phyloP scores from a whole-genome alignment of 1,140 invertebrate species.

The Drosophila obscura region DNA sequence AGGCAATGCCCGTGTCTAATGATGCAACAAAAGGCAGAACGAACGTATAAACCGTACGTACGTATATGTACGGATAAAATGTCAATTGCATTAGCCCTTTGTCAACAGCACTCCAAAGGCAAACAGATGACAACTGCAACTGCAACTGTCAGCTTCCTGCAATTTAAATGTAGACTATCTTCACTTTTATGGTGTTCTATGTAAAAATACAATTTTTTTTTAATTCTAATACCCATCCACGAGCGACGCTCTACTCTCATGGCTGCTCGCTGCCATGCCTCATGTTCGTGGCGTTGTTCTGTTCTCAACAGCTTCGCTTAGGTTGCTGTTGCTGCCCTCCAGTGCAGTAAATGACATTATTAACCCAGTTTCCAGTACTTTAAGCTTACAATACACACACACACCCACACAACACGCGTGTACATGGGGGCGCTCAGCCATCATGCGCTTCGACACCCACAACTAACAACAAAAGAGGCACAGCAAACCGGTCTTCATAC shows the following conservation, averaged over 20 bases:
- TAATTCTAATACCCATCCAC: conserved; percentile 48
- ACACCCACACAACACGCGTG: background rate
- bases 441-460: conserved; percentile 74
- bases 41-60: background rate
- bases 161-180: conserved; percentile 48
- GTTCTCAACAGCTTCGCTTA: background rate
- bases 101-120: conserved; percentile 32
- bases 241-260: too few relatives aligned
- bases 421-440: conserved; percentile 28
- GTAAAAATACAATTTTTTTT: conserved; percentile 40
- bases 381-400: conserved; percentile 48
- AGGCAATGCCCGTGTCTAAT: conserved; percentile 41
- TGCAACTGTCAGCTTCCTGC: conserved; percentile 42
- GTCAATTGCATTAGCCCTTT: conserved; percentile 55
- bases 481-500: conserved; percentile 5
- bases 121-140: conserved; percentile 25
- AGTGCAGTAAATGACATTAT: conserved; percentile 79
- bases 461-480: conserved; percentile 29
- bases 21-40: conserved; percentile 31
- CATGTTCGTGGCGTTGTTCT: conserved; percentile 40
- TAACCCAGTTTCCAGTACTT: conserved; percentile 72
- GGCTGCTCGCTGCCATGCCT: conserved; percentile 1
- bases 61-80: conserved; percentile 15
- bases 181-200: conserved; percentile 36
- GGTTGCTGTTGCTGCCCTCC: conserved; percentile 44